Conservation (phyloP, 2,113 vertebrate genomes). For the Dipodomys ordii region DNA sequence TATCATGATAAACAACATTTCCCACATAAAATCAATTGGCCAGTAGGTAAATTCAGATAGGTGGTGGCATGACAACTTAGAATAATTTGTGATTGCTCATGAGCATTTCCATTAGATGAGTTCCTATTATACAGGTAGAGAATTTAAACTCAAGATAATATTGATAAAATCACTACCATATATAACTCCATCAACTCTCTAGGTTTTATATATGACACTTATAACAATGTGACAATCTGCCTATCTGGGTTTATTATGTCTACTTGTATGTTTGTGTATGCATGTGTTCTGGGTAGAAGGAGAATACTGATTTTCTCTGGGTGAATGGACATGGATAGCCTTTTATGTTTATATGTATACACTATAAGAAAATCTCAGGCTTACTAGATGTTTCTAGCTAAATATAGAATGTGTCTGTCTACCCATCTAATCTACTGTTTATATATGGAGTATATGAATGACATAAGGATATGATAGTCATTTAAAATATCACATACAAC, state of each 20-base stretch:
- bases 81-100: not conserved
- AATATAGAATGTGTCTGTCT: not conserved
- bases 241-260: not conserved
- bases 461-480: not conserved
- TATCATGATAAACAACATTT: not conserved
- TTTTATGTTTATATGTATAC: not conserved
- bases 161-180: not conserved
- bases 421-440: not conserved
- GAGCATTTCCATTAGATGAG: not conserved
- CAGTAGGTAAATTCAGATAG: not conserved
- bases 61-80: not conserved
- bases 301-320: not conserved
- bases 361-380: not conserved
- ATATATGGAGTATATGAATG: too few species aligned
- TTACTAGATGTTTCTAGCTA: constrained; percentile 20
- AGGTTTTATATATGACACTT: not conserved
- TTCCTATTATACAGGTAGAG: not conserved
- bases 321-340: not conserved
- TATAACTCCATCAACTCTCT: not conserved
- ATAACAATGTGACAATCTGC: not conserved
- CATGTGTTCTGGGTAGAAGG: not conserved
- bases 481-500: not conserved
- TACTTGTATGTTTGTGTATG: not conserved
- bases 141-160: not conserved
- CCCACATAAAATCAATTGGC: not conserved